Conservation (phyloP, 1,140 invertebrate species). For the Calycopis cecrops region DNA sequence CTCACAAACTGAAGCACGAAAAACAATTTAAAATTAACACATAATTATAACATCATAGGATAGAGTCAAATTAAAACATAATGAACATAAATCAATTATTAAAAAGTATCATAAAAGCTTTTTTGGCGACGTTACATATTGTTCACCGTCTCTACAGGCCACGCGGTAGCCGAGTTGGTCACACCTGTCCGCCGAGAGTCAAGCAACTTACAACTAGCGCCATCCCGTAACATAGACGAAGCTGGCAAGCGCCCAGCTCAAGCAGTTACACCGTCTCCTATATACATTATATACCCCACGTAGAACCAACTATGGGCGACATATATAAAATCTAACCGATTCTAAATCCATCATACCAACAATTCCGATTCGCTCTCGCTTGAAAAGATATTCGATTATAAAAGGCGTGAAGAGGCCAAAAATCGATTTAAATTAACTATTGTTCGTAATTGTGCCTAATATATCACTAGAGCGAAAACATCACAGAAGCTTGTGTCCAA, state of each 20-base stretch:
- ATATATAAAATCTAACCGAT: neutral
- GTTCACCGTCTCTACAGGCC: constrained; percentile 58
- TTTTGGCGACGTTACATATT: constrained; percentile 64
- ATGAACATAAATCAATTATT: constrained; percentile 37
- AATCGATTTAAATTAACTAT: too few relatives aligned
- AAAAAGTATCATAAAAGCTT: constrained; percentile 56
- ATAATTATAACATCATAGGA: constrained; percentile 50
- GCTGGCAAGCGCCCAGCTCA: constrained; percentile 56
- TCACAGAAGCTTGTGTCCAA: constrained; percentile 69
- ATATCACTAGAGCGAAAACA: constrained; percentile 63
- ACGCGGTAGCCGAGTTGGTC: constrained; percentile 71
- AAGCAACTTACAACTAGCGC: constrained; percentile 65
- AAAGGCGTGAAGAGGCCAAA: neutral
- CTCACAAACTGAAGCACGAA: constrained; percentile 69
- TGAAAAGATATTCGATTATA: too few relatives aligned
- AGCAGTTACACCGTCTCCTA: constrained; percentile 11
- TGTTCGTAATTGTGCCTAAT: constrained; percentile 41
- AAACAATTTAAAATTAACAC: constrained; percentile 58
- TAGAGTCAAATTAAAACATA: constrained; percentile 42
- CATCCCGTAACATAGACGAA: constrained; percentile 51
- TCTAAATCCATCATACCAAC: too few relatives aligned
- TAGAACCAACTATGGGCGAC: neutral
- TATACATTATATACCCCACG: constrained; percentile 2
- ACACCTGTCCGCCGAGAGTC: constrained; percentile 60
- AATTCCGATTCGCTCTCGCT: too few relatives aligned